Conservation (phyloP, 1,140 invertebrate species). For the Trichogramma pretiosum region DNA sequence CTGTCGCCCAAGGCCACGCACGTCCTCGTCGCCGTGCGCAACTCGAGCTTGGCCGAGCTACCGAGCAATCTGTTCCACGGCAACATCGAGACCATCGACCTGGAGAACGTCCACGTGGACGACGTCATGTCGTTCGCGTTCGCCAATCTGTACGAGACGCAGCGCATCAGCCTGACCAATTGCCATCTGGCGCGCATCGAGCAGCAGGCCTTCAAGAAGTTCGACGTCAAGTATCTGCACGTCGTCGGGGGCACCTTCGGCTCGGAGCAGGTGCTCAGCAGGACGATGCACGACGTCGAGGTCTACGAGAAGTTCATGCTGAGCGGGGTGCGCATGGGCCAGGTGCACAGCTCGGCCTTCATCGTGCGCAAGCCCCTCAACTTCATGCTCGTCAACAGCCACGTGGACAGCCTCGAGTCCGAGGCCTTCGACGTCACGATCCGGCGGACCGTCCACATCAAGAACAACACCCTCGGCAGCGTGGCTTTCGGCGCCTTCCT, state of each 20-base stretch:
- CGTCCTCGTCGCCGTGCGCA: conserved; percentile 35
- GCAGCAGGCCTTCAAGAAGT: conserved; percentile 69
- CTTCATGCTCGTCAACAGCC: conserved; percentile 55
- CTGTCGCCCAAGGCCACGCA: conserved; percentile 27
- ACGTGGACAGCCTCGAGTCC: conserved; percentile 51
- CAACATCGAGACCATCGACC: conserved; percentile 56
- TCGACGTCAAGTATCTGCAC: conserved; percentile 54
- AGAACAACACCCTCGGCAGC: conserved; percentile 54
- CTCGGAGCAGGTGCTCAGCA: conserved; percentile 50
- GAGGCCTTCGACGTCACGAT: conserved; percentile 56
- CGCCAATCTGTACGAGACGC: conserved; percentile 52
- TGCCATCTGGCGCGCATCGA: conserved; percentile 53
- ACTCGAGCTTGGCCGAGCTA: conserved; percentile 48
- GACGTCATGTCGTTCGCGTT: conserved; percentile 63
- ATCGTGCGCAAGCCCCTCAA: conserved; percentile 50
- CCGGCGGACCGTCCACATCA: conserved; percentile 54
- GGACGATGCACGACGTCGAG: conserved; percentile 63
- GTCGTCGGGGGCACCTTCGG: conserved; percentile 49
- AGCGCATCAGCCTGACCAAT: conserved; percentile 40
- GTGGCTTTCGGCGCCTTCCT: conserved; percentile 53
- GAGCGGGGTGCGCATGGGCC: conserved; percentile 39
- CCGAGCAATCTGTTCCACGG: conserved; percentile 62
- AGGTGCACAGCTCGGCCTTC: conserved; percentile 47
- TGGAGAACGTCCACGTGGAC: conserved; percentile 53
- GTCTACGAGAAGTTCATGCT: conserved; percentile 54